Base-by-base conservation (phyloP, 2,888 invertebrate genomes). In the Pycnomerus fuliginosus region DNA sequence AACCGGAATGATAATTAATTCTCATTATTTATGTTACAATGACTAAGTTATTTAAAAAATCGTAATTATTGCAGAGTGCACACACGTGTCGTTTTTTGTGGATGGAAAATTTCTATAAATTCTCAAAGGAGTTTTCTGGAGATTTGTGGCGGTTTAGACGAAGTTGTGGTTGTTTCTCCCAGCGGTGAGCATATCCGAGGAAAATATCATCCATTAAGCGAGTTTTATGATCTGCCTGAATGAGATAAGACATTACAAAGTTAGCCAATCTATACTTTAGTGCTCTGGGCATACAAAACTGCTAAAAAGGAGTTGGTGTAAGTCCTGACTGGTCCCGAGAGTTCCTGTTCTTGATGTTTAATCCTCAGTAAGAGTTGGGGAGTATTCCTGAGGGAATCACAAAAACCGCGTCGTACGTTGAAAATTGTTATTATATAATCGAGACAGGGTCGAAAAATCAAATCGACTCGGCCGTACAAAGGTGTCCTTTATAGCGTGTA, bases 211-310 rank as follows among this genome's bases (percentile, higher is more conserved):
- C 67, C 66, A 69, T 68, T 68, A 66, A 62, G 58, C 53, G 60
- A 65, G 63, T 69, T 68, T 68, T 68, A 68, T 61, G 66, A 65
- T 58, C 64, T 60, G 63, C 61, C 62, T 62, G 63, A 62, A 67
- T 63, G 61, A 66, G 66, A 65, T 64, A 65, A 64, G 65, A 65
- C 67, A 69, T 69, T 69, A 69, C 66, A 68, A 69, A 69, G 67
- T 69, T 69, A 64, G 64, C 62, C 69, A 69, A 69, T 69, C 68
- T 69, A 69, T 69, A 68, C 67, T 68, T 69, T 62, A 63, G 56
- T 60, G 58, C 62, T 58, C 52, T 44, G 48, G 56, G 53, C 51
- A 55, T 40, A 48, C 50, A 48, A 51, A 52, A 53, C 50, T 52
- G 48, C 45, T 48, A 17, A 37, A n/a, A 32, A 40, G 51, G 50